Conservation (phyloP, 2,113 vertebrate species). For the Macquaria ambigua region DNA sequence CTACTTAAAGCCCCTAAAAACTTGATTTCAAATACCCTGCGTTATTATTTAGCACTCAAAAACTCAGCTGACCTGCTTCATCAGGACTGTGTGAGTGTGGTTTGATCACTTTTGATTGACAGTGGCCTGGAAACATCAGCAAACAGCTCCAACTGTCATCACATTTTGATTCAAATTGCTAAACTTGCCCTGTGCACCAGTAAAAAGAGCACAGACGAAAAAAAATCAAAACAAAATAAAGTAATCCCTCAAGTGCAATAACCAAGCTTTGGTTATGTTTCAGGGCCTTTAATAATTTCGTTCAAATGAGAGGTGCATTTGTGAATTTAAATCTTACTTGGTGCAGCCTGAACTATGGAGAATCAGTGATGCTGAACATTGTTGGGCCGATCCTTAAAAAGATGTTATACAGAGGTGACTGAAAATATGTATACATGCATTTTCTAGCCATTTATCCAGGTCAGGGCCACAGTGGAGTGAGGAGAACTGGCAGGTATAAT, state of each 20-base stretch:
- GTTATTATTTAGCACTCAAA: background rate
- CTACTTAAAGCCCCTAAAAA: background rate
- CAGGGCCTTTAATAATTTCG: background rate
- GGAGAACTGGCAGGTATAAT: slow-evolving; percentile 7
- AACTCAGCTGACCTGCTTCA: background rate
- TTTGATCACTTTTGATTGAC: background rate
- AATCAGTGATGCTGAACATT: background rate
- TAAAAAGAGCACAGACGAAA: background rate
- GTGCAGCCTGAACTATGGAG: background rate
- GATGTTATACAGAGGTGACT: background rate
- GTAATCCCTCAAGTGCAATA: no score
- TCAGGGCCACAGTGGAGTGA: background rate
- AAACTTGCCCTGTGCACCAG: background rate
- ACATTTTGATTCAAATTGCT: background rate
- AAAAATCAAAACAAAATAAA: background rate
- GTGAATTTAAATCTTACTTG: background rate
- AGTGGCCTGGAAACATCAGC: no score
- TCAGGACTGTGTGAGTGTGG: background rate
- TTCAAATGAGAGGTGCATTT: background rate
- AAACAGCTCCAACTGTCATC: background rate
- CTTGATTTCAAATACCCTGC: background rate
- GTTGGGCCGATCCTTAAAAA: background rate
- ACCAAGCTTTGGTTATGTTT: background rate
- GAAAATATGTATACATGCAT: background rate
- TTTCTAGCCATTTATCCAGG: slow-evolving; percentile 12